Conservation (phyloP, 2,888 invertebrate genomes). For the Agrotis ipsilon region DNA sequence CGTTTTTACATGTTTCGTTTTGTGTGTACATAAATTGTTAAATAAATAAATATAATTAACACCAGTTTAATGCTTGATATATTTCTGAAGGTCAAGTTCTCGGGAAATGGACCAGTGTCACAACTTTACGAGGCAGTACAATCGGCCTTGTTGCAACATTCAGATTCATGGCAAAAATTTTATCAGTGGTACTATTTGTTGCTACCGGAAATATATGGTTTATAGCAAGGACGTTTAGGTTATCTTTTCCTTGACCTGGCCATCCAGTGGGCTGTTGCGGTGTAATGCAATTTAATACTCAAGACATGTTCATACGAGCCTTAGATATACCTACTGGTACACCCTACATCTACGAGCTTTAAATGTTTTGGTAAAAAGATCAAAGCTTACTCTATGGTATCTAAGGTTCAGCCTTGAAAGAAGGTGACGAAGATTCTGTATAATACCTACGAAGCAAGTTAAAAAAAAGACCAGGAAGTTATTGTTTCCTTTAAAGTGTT, state of each 20-base stretch:
- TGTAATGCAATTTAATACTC: neutral
- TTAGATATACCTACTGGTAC: no score
- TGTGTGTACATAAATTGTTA: no score
- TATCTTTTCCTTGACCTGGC: slow-evolving; percentile 10
- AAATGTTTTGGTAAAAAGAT: no score
- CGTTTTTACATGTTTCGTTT: no score
- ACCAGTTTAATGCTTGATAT: no score
- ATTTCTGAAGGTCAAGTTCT: slow-evolving; percentile 12
- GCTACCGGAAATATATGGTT: slow-evolving; percentile 14
- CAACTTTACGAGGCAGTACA: slow-evolving; percentile 5
- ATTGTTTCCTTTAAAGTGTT: neutral
- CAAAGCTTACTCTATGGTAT: no score
- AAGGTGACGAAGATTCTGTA: no score
- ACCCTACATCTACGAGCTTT: no score
- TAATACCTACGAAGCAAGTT: neutral
- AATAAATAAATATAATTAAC: no score
- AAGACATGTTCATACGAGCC: no score
- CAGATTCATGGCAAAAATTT: slow-evolving; percentile 38
- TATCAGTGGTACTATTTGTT: slow-evolving; percentile 19
- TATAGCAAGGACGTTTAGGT: neutral
- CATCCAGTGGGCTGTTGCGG: neutral
- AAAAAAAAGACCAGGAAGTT: neutral
- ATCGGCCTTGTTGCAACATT: slow-evolving; percentile 35
- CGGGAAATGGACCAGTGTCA: slow-evolving; percentile 14
- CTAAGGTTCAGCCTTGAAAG: no score